Evolutionary conservation across 35 echinoderm and acorn worm species (phyloP).

Genomic region (Apostichopus japonicus): DNA sequence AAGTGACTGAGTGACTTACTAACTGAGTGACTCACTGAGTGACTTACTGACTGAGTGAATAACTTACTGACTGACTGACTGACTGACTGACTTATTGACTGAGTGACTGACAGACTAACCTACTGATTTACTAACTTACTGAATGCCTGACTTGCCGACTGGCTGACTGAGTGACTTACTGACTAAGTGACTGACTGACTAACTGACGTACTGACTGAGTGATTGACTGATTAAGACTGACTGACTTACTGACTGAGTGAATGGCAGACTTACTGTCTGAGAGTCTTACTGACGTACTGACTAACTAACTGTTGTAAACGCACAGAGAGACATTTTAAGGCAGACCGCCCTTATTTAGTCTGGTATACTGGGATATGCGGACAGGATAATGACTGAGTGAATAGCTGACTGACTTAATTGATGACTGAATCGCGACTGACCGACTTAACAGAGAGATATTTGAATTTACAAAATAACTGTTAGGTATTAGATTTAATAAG

Average conservation of each 20-base stretch:
- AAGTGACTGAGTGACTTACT: neutral
- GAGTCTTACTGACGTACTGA: no score
- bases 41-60: neutral
- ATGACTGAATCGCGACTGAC: neutral
- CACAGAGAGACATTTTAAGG: no score
- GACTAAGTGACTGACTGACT: neutral
- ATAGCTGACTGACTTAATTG: neutral
- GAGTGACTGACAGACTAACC: neutral
- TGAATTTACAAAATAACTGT: no score
- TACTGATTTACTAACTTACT: neutral
- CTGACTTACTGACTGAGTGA: neutral
- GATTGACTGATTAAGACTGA: neutral
- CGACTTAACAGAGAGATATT: no score
- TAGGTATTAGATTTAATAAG: no score
- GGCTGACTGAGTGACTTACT: neutral
- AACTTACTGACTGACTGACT: neutral
- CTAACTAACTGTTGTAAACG: no score
- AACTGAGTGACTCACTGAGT: neutral
- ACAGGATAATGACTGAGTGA: no score
- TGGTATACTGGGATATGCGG: no score
- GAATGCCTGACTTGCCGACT: neutral
- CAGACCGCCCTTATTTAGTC: no score
- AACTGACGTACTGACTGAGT: neutral
- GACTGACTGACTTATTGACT: neutral
- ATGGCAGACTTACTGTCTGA: no score